Conservation (phyloP, 2,888 invertebrate species). For the Stenoptilia bipunctidactyla region DNA sequence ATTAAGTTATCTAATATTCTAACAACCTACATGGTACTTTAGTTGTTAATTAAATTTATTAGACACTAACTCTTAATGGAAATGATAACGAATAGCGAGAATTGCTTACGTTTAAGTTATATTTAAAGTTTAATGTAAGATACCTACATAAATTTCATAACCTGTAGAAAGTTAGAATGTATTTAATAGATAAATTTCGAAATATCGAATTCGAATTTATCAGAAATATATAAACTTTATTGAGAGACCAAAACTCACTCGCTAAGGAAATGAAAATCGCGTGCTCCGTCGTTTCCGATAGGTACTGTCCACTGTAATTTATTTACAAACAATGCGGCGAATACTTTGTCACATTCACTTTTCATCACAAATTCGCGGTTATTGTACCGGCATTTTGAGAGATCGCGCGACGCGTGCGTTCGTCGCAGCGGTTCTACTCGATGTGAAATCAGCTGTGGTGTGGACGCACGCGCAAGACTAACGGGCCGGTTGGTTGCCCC, state of each 20-base stretch:
- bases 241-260: not conserved
- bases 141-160: too few species aligned
- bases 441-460: constrained; percentile 66
- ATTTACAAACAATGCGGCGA: constrained; percentile 2
- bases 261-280: not conserved
- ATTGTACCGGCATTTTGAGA: constrained; percentile 41
- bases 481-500: constrained; percentile 11
- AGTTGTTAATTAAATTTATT: too few species aligned
- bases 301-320: not conserved
- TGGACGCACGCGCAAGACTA: constrained; percentile 13
- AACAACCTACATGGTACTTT: too few species aligned
- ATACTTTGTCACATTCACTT: constrained; percentile 34
- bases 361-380: constrained; percentile 16
- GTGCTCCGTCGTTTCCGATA: not conserved
- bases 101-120: too few species aligned
- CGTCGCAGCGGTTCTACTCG: constrained; percentile 33
- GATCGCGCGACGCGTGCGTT: constrained; percentile 28
- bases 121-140: too few species aligned
- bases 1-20: too few species aligned
- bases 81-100: too few species aligned
- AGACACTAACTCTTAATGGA: too few species aligned
- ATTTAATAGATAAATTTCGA: too few species aligned
- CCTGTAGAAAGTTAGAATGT: too few species aligned
- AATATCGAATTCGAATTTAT: too few species aligned
- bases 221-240: too few species aligned